Evolutionary conservation across 2,797 vertebrate species (phyloP).

Genomic region (Pangasius krempfi): DNA sequence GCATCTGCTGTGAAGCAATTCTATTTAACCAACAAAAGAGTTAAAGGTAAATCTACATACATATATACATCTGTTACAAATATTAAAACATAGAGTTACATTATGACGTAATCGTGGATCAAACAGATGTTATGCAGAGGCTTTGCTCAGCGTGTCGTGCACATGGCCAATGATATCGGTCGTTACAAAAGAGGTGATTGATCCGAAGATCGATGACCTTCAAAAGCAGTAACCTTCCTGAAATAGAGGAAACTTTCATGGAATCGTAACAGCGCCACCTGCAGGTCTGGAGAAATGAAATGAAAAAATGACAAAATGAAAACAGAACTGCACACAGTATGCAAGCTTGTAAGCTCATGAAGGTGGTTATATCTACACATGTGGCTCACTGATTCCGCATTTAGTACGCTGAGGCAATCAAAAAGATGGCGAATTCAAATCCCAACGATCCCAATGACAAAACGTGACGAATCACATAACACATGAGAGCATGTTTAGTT

Average conservation of each 20-base stretch:
- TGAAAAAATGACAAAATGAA: too few relatives aligned
- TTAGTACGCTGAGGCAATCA: neutral
- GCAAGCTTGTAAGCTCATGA: neutral
- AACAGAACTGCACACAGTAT: neutral
- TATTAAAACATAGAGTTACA: too few relatives aligned
- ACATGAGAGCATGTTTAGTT: too few relatives aligned
- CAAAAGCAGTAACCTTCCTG: neutral
- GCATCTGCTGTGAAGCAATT: neutral
- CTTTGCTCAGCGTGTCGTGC: too few relatives aligned
- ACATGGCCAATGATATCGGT: neutral
- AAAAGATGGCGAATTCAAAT: neutral
- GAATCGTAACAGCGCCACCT: neutral
- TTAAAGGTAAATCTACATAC: neutral
- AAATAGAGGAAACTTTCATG: neutral
- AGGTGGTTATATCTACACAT: neutral
- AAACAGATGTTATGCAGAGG: too few relatives aligned
- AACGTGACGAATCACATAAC: neutral
- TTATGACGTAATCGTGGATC: neutral
- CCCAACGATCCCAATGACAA: neutral
- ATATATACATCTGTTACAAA: neutral
- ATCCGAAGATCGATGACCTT: neutral
- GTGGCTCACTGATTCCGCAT: neutral
- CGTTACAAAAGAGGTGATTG: neutral
- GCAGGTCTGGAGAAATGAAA: slow-evolving; percentile 5
- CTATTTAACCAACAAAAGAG: neutral